Evolutionary conservation across 2,888 invertebrate species (phyloP), one percentile per base, ranked within the genome.

Genomic region (Leptura quadrifasciata): DNA sequence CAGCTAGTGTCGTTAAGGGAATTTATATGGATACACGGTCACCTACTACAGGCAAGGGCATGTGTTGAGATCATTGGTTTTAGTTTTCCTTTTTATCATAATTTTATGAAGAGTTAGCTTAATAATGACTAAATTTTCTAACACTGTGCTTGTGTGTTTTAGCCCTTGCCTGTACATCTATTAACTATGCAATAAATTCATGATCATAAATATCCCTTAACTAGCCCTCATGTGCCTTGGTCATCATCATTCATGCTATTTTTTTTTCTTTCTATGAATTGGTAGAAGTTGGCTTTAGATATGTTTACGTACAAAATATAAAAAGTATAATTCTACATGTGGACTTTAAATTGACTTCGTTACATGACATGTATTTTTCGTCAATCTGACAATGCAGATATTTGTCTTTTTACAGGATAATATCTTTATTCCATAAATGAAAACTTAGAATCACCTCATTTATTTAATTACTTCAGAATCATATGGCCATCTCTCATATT

Each of bases 1-100:
- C 95, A 80, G 92, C 91, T 82, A 91, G 91, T 85, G 92, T 93
- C 89, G 90, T 89, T 79, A 86, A 84, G 76, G 89, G 88, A 65
- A 90, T 90, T 84, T 88, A 88, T 78, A 85, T 88, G 84, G 88
- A 88, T 72, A 87, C 88, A 54, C 83, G 87, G 68, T 82, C 86
- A 21, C 82, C 85, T 57, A 81, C 85, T 84, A 86, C 90, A 90
- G 90, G 90, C 90, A 90, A 90, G 90, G 89, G 89, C 89, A 82
- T 86, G 85, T 84, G 83, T 64, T 73, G 21, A 74, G 65, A 55
- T 52, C 71, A 57, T 61, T 71, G 72, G 52, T 76, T 76, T 80
- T 76, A 73, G 55, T 58, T 75, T 72, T 71, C 35, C 35, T 27
- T 58, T 57, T 67, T 47, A 18, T 52, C 18, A 57, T 57, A 2